phyloP scores from a whole-genome alignment of 2,888 invertebrate genomes.

The Eristalinus aeneus region DNA sequence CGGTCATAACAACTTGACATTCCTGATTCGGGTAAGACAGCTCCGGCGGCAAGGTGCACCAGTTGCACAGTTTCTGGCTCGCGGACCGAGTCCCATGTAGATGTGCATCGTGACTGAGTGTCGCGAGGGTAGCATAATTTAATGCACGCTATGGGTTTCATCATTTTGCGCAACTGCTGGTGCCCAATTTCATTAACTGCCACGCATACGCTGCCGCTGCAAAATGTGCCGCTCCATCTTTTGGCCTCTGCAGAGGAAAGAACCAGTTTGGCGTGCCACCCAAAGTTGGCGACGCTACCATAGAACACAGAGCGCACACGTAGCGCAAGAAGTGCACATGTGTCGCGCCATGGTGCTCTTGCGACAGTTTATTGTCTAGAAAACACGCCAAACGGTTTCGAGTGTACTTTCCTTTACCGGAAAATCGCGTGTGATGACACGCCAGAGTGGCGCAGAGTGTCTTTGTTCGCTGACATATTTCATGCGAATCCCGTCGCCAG shows the following conservation, averaged over 20 bases:
- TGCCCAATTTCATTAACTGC: slow-evolving; percentile 43
- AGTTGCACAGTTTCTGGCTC: slow-evolving; percentile 10
- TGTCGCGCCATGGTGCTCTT: slow-evolving; percentile 26
- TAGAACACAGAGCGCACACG: slow-evolving; percentile 9
- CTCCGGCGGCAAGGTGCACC: slow-evolving; percentile 7
- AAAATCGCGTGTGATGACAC: slow-evolving; percentile 45
- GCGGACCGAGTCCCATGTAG: neutral
- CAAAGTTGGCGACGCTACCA: slow-evolving; percentile 41
- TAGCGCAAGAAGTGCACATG: slow-evolving; percentile 2
- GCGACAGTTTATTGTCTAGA: slow-evolving; percentile 55
- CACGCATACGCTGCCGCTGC: slow-evolving; percentile 23
- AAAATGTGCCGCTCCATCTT: slow-evolving; percentile 21
- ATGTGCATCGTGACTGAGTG: neutral
- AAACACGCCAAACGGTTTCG: slow-evolving; percentile 30
- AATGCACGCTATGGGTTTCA: slow-evolving; percentile 21
- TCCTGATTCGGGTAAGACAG: slow-evolving; percentile 12
- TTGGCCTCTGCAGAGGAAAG: neutral
- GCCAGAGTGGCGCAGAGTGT: slow-evolving; percentile 15
- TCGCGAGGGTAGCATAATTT: neutral
- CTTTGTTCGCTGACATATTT: slow-evolving; percentile 40
- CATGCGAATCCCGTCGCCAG: slow-evolving; percentile 5
- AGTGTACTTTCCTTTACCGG: slow-evolving; percentile 58
- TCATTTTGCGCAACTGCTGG: slow-evolving; percentile 25
- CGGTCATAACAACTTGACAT: slow-evolving; percentile 9
- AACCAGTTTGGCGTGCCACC: slow-evolving; percentile 44